These are phyloP conservation scores for Rhinogobio ventralis DNA, from an alignment of 2,797 vertebrate genomes.

Conservation along the genomic window DNA sequence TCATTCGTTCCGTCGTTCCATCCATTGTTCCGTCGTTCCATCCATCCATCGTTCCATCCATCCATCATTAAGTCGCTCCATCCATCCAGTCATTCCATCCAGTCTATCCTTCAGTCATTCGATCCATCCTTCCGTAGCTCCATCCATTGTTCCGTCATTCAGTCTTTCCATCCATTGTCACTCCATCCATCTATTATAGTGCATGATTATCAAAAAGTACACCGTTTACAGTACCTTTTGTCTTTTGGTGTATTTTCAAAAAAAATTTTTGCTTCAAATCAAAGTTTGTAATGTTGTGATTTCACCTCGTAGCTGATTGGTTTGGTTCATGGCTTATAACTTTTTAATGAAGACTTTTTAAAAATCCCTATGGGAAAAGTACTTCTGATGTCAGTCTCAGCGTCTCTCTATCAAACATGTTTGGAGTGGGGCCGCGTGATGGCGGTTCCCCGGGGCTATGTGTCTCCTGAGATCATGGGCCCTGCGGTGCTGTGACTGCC, in stretches of 20 bases:
- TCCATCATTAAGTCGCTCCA: no score
- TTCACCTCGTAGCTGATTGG: neutral
- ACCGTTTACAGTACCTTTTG: neutral
- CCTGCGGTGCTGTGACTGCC: neutral
- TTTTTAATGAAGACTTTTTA: neutral
- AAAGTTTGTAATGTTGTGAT: neutral
- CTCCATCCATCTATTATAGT: no score
- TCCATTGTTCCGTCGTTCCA: no score
- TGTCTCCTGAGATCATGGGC: slow-evolving; percentile 9
- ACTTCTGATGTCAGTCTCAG: neutral
- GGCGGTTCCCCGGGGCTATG: neutral
- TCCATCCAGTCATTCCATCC: no score
- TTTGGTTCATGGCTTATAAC: neutral
- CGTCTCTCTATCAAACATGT: neutral
- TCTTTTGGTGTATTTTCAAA: neutral
- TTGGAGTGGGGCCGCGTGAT: neutral
- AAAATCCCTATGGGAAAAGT: no score
- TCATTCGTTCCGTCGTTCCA: no score
- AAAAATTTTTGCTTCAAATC: no score
- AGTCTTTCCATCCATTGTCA: no score
- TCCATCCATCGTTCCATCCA: no score
- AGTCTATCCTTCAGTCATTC: no score
- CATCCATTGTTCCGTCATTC: no score
- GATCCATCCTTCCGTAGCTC: no score
- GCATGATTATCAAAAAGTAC: neutral